phyloP scores from a whole-genome alignment of 2,888 invertebrate species.

The Coenonympha glycerion region DNA sequence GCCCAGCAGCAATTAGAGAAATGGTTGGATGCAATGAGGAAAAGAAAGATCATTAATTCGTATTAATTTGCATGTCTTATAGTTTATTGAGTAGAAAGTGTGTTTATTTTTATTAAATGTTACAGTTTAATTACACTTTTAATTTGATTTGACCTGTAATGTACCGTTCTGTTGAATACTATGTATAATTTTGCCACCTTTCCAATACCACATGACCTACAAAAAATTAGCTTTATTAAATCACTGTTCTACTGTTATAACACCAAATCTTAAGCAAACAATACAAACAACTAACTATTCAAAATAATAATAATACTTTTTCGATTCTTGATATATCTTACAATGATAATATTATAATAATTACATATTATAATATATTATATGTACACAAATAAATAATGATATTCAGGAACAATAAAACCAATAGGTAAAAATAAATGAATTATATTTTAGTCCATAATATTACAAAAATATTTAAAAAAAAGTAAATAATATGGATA shows the following conservation, averaged over 20 bases:
- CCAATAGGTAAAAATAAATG: conserved; percentile 1
- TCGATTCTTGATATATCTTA: too few relatives aligned
- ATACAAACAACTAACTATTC: too few relatives aligned
- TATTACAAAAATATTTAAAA: conserved; percentile 9
- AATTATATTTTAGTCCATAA: neutral
- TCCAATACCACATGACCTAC: neutral
- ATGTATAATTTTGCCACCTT: neutral
- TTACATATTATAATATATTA: neutral
- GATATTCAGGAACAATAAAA: neutral
- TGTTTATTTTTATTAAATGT: too few relatives aligned
- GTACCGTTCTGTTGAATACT: neutral
- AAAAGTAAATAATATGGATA: conserved; percentile 9
- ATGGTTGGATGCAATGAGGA: conserved; percentile 84
- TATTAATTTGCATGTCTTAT: conserved; percentile 42
- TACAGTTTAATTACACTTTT: too few relatives aligned
- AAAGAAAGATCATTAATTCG: conserved; percentile 79
- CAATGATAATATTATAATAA: neutral
- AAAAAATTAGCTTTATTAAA: neutral
- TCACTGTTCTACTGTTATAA: neutral
- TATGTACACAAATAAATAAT: too few relatives aligned
- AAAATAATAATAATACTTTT: too few relatives aligned
- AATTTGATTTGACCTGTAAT: neutral
- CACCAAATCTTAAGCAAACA: too few relatives aligned
- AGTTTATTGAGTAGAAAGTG: too few relatives aligned
- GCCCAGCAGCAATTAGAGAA: conserved; percentile 82